Evolutionary conservation across 53 echinoderm and acorn worm genomes (phyloP).

Genomic region (Luidia sarsii): DNA sequence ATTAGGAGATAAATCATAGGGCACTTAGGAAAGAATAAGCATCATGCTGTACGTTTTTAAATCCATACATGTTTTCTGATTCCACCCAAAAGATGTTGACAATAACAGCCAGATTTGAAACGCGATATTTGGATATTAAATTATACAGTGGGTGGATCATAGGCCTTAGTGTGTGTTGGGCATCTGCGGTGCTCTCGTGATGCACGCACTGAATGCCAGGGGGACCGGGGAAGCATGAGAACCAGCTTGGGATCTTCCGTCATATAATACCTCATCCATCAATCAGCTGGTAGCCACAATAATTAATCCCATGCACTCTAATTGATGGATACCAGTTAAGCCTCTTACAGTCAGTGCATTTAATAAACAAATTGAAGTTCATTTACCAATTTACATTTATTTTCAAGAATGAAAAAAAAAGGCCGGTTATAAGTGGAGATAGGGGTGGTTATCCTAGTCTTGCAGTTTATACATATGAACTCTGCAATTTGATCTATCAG

Average conservation of each 20-base stretch:
- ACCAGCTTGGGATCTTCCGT: slow-evolving; percentile 12
- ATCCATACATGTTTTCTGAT: slow-evolving; percentile 1
- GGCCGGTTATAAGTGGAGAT: no score
- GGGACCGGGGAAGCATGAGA: slow-evolving; percentile 32
- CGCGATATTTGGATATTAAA: background rate
- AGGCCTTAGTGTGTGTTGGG: no score
- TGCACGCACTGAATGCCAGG: background rate
- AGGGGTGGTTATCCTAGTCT: no score
- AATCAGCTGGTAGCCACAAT: background rate
- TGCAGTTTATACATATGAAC: no score
- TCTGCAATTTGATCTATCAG: no score
- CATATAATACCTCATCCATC: slow-evolving; percentile 2
- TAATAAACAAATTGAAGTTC: no score
- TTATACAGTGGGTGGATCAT: background rate
- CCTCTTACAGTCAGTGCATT: no score
- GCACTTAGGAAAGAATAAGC: background rate
- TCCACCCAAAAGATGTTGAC: background rate
- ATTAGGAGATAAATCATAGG: background rate
- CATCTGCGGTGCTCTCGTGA: no score
- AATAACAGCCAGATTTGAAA: background rate
- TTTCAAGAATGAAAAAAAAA: no score
- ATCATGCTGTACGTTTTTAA: background rate
- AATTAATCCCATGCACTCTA: background rate
- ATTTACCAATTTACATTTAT: no score
- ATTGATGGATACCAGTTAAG: slow-evolving; percentile 9